These are phyloP conservation scores for Papilio xuthus DNA, from an alignment of 1,140 invertebrate genomes.

Conservation along the genomic window DNA sequence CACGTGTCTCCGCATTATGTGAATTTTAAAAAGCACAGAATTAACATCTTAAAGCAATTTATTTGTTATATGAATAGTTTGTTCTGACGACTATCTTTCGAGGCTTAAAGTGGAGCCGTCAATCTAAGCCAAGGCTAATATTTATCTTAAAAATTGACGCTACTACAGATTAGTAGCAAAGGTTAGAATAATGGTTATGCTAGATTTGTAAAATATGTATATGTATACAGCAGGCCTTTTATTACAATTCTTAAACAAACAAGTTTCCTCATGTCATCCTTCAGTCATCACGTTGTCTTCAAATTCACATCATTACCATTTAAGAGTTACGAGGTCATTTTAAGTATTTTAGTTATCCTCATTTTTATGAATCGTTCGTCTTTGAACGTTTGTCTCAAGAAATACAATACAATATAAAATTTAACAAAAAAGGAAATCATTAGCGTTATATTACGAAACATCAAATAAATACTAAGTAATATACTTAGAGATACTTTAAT, in stretches of 20 bases:
- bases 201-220: background rate
- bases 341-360: background rate
- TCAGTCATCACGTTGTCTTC: background rate
- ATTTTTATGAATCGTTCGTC: background rate
- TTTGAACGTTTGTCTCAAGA: background rate
- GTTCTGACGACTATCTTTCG: background rate
- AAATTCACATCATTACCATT: background rate
- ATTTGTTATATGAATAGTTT: background rate
- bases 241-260: background rate
- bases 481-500: too few species aligned
- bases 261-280: background rate
- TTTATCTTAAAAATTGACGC: background rate
- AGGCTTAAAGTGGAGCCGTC: background rate
- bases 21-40: background rate
- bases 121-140: background rate
- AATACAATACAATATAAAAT: background rate
- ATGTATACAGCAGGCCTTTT: background rate
- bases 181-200: background rate
- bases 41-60: conserved; percentile 8
- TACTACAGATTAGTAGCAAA: background rate
- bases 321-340: background rate
- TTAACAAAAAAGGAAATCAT: too few species aligned
- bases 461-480: background rate
- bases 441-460: too few species aligned
- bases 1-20: background rate